Evolutionary conservation across 2,888 invertebrate genomes (phyloP), one percentile per base, ranked within the genome.

Genomic region (Bellardia bayeri): DNA sequence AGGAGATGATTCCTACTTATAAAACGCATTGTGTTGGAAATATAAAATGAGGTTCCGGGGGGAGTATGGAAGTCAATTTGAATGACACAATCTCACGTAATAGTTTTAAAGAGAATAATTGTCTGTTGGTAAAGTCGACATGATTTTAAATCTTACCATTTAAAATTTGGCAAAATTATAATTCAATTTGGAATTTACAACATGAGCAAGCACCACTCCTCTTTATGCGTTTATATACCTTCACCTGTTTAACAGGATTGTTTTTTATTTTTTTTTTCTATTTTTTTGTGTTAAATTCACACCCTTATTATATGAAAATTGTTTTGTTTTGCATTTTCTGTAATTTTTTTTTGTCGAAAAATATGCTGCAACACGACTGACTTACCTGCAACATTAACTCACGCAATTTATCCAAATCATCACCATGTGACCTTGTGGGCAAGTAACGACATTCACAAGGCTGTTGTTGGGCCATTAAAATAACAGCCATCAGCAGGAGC

Each of bases 331-430:
- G 49, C 8, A 13, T 72, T 16, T 63, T 6, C 30, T 42, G n/a
- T 51, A 64, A 23, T 23, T 23, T n/a, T n/a, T n/a, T n/a, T n/a
- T n/a, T n/a, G n/a, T n/a, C 2, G 40, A 58, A 23, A 3, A 23
- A 42, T n/a, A 63, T 40, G 64, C 30, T 51, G 63, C 51, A 72
- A n/a, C 40, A 61, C 51, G n/a, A n/a, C n/a, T 23, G 40, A 90
- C 94, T 94, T 93, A 95, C 95, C 93, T 95, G 95, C 93, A 94
- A 94, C 92, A 95, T 93, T 88, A 95, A 91, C 90, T 95, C 95
- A 89, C 94, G 93, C 89, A 95, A 91, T 92, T 94, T 95, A 90
- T 95, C 95, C 91, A 95, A 92, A 90, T 94, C 93, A 90, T 95
- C 95, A 79, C 93, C 93, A 89, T 94, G 94, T 89, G 94, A 93